A percentile compares a stretch with the other conserved stretches of the same genome.
Evolutionary conservation across 2,797 vertebrate species (phyloP).

Genomic region (Tarsius wallacei): DNA sequence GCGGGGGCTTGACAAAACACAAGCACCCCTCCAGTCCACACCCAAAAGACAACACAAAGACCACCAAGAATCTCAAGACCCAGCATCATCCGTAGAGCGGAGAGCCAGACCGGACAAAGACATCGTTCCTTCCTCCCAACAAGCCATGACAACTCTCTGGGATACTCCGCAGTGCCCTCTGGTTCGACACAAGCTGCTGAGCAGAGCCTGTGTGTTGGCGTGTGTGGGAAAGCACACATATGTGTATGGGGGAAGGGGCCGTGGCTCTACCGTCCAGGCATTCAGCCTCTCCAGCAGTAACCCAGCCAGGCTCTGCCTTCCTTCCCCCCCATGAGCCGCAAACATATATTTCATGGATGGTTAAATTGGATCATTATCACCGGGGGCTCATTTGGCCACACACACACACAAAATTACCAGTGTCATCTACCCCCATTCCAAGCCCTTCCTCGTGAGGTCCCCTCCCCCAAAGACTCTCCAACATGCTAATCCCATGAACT

Average conservation of each 20-base stretch:
- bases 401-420: slow-evolving; percentile 89
- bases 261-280: slow-evolving; percentile 80
- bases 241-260: slow-evolving; percentile 55
- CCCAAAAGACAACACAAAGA: slow-evolving; percentile 66
- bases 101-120: slow-evolving; percentile 82
- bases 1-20: slow-evolving; percentile 64
- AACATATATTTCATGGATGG: slow-evolving; percentile 93
- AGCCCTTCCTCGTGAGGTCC: slow-evolving; percentile 69
- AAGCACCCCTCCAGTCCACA: slow-evolving; percentile 63
- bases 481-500: slow-evolving; percentile 88
- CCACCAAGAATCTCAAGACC: slow-evolving; percentile 69
- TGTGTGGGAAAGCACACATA: slow-evolving; percentile 62
- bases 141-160: slow-evolving; percentile 61
- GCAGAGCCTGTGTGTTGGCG: slow-evolving; percentile 69
- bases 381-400: slow-evolving; percentile 89
- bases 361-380: slow-evolving; percentile 93
- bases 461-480: slow-evolving; percentile 82
- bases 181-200: slow-evolving; percentile 83
- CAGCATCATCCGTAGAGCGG: not conserved
- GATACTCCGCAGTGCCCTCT: slow-evolving; percentile 87
- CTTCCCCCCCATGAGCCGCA: slow-evolving; percentile 90
- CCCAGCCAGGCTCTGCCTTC: slow-evolving; percentile 83
- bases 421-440: slow-evolving; percentile 87
- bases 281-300: slow-evolving; percentile 86
- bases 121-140: slow-evolving; percentile 64